Evolutionary conservation across 1,140 invertebrate genomes (phyloP), one percentile per base, ranked within the genome.

Genomic region (Drosophila murphyi): DNA sequence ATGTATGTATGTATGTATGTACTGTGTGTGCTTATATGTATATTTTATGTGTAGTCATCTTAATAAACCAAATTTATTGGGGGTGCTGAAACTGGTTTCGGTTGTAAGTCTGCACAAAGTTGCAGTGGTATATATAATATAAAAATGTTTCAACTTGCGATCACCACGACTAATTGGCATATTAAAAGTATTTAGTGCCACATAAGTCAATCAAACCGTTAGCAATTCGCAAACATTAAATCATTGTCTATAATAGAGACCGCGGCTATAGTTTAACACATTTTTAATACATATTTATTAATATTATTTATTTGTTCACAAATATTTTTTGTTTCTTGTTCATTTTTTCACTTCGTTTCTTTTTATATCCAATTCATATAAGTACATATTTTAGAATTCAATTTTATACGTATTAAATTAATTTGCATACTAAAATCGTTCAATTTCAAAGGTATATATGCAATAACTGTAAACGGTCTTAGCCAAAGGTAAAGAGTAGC

Each of bases 1-100:
- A 7, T 6, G 3, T 29, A n/a, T 37, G 8, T 31, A 12, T 12
- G 12, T 12, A 12, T 12, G 12, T 12, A 12, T 12, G 12, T 12
- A 12, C 12, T 0, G 12, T 50, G 43, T 50, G 10, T 50, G 31
- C 4, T 35, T 80, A 34, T 80, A 34, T 4, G 39, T 32, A 1
- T 31, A n/a, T 68, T 43, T 80, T 82, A 61, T 87, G 79, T 78
- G 72, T 64, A 79, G 83, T 82, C 83, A 87, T 80, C 72, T 59
- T 69, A 87, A 69, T 73, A 80, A 80, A 76, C 76, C 71, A 59
- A 64, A 68, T 80, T 65, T 71, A 55, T 55, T 56, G 52, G 52
- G 71, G 56, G 55, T 74, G 64, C 51, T 8, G n/a, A 64, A 74
- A 62, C 72, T 20, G 57, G 72, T 62, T 74, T 62, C n/a, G 4